Conservation (phyloP, 2,888 invertebrate species). For the Polydrusus pterygomalis region DNA sequence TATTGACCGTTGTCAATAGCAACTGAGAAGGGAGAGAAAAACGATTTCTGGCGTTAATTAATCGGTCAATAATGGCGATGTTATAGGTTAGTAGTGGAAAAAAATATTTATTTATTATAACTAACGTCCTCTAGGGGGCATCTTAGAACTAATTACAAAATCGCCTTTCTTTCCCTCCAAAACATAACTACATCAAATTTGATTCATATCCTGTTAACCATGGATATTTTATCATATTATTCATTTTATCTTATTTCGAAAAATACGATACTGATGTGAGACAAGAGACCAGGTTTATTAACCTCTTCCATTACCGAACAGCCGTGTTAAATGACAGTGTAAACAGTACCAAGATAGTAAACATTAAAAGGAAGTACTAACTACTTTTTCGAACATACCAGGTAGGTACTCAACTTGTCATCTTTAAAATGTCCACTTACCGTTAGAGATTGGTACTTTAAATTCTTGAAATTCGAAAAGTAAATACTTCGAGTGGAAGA, state of each 20-base stretch:
- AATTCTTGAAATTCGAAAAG: constrained; percentile 11
- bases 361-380: constrained; percentile 52
- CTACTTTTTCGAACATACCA: constrained; percentile 46
- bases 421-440: constrained; percentile 42
- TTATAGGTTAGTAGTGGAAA: too few species aligned
- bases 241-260: background rate
- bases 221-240: too few species aligned
- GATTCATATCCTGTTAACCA: too few species aligned
- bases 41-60: too few species aligned
- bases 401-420: constrained; percentile 50
- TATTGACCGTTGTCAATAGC: too few species aligned
- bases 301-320: constrained; percentile 46
- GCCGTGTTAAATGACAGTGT: constrained; percentile 48
- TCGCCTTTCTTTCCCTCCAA: too few species aligned
- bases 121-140: too few species aligned
- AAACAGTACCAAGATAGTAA: constrained; percentile 51
- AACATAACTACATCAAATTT: too few species aligned
- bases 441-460: constrained; percentile 37
- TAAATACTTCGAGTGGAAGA: constrained; percentile 1
- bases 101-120: too few species aligned
- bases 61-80: too few species aligned
- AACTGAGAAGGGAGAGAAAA: too few species aligned
- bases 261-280: constrained; percentile 1
- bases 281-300: constrained; percentile 48
- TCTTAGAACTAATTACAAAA: too few species aligned